Conservation (phyloP, 2,113 vertebrate genomes). For the Uria aalge region DNA sequence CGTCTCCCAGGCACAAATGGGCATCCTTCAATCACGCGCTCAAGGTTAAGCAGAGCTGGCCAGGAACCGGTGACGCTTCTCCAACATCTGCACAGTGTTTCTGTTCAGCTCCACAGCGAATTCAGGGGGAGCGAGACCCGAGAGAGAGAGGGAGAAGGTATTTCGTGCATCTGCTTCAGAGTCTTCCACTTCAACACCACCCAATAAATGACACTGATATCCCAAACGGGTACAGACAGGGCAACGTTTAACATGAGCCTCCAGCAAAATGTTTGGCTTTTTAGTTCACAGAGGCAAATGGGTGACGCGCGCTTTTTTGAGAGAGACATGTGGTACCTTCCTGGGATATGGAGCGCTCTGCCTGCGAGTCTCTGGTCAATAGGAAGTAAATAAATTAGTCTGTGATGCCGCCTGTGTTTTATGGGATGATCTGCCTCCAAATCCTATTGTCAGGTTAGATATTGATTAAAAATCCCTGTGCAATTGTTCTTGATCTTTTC, state of each 20-base stretch:
- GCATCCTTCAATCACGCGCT: not conserved
- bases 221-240: not conserved
- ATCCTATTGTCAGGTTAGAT: not conserved
- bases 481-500: not conserved
- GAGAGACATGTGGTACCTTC: not conserved
- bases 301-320: not conserved
- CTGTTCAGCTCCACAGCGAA: not conserved
- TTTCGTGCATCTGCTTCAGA: not conserved
- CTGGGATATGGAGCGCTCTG: not conserved
- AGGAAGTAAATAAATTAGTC: not conserved
- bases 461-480: not conserved
- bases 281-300: not conserved
- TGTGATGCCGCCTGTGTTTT: not conserved
- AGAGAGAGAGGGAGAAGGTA: not conserved
- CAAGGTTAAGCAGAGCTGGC: slow-evolving; percentile 20
- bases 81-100: not conserved
- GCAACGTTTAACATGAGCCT: not conserved
- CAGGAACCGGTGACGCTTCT: not conserved
- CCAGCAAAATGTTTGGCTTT: not conserved
- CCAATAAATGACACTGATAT: not conserved
- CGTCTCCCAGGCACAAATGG: not conserved
- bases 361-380: not conserved
- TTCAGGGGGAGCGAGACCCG: not conserved
- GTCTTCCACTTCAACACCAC: not conserved
- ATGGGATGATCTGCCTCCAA: not conserved